Conservation (phyloP, 1,140 invertebrate genomes). For the Ooceraea biroi region DNA sequence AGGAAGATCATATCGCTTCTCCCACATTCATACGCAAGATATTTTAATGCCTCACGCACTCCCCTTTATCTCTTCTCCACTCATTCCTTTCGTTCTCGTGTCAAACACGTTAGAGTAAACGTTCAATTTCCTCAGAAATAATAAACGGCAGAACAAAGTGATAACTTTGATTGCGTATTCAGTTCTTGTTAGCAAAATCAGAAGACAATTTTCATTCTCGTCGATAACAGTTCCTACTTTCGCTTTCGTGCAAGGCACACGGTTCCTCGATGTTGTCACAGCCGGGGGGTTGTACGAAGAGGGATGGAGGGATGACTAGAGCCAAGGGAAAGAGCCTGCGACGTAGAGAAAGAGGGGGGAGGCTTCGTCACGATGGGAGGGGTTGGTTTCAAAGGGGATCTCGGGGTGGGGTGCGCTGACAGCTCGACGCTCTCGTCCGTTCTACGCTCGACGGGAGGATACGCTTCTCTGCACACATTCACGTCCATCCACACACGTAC, state of each 20-base stretch:
- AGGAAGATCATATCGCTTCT: constrained; percentile 73
- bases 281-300: constrained; percentile 49
- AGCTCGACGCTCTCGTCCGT: constrained; percentile 85
- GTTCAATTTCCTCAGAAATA: neutral
- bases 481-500: constrained; percentile 67
- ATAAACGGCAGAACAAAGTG: neutral
- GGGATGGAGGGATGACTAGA: constrained; percentile 60
- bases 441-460: constrained; percentile 84
- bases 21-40: neutral
- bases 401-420: constrained; percentile 85
- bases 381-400: constrained; percentile 80
- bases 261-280: constrained; percentile 28
- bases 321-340: constrained; percentile 64
- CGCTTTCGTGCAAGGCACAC: constrained; percentile 49
- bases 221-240: constrained; percentile 25
- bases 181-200: neutral
- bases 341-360: constrained; percentile 58
- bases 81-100: neutral
- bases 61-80: neutral
- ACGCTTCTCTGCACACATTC: constrained; percentile 85
- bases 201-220: constrained; percentile 17
- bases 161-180: neutral
- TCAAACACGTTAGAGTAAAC: neutral
- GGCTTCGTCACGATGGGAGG: constrained; percentile 68
- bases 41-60: neutral